Percentiles rank a stretch among this genome's conserved stretches.
These are phyloP conservation scores for Sycophaga agraensis DNA, from an alignment of 1,140 invertebrate species.

Conservation along the genomic window DNA sequence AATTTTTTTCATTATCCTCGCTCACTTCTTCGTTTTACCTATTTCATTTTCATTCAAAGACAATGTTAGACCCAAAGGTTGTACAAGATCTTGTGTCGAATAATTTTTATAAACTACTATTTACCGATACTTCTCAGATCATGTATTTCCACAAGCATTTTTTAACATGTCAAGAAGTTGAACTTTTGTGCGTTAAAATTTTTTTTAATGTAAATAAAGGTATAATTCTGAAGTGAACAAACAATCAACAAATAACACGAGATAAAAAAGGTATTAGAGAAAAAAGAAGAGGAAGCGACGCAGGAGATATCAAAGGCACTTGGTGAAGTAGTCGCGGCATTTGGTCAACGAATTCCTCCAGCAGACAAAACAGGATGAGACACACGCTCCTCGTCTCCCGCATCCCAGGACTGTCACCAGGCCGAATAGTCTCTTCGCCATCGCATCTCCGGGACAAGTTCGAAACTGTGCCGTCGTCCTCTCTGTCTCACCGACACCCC, in stretches of 20 bases:
- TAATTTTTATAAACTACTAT: constrained; percentile 16
- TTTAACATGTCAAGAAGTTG: too few species aligned
- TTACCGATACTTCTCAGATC: too few species aligned
- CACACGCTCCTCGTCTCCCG: constrained; percentile 1
- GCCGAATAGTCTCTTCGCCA: constrained; percentile 3
- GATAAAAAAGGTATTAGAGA: too few species aligned
- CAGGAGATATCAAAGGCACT: too few species aligned
- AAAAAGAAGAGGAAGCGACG: too few species aligned
- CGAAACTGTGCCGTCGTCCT: constrained; percentile 35
- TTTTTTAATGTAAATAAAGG: too few species aligned
- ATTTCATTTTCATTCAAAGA: not conserved
- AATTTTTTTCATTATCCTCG: constrained; percentile 1
- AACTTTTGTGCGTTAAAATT: too few species aligned
- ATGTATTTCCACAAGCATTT: too few species aligned
- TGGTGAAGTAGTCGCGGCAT: too few species aligned
- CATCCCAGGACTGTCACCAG: too few species aligned
- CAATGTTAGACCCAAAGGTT: constrained; percentile 11
- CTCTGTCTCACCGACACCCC: constrained; percentile 14
- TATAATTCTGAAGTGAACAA: too few species aligned
- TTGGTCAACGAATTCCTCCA: not conserved
- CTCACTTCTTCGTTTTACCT: not conserved
- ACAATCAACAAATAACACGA: too few species aligned
- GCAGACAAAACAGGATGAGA: not conserved
- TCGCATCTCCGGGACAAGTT: constrained; percentile 35
- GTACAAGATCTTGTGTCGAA: not conserved